Evolutionary conservation across 2,797 vertebrate genomes (phyloP), one percentile per base, ranked within the genome.

Genomic region (Protosalanx chinensis): DNA sequence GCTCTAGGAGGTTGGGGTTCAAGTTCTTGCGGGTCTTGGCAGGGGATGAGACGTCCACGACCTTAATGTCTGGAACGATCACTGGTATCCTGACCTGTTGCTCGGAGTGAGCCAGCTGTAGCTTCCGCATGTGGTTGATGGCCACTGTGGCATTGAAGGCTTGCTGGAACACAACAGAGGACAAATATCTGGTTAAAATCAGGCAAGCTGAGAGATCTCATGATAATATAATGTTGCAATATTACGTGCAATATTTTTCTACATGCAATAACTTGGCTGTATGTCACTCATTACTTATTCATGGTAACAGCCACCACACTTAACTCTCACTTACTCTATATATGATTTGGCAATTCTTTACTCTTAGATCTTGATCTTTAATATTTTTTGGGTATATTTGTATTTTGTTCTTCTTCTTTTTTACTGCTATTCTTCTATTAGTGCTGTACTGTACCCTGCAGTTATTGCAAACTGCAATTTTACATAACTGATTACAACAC

Each of bases 41-140:
- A 0, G 87, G 83, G 20, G 85, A 75, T 58, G 88, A 90, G 32
- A 83, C 20, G 6, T 89, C 77, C 1, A 80, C 62, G 46, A 92
- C 86, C 53, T 81, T 84, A 77, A 93, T 91, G 76, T 90, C 86
- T 0, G 92, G 92, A 64, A 91, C 76, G 4, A 64, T 77, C 77
- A 32, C 0, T 72, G 64, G 57, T 61, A 67, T 78, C 64, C 73
- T 69, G 51, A 67, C 41, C 20, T 58, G 67, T 12, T 67, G 56
- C 69, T 89, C 86, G 0, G 84, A 85, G 78, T 90, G 85, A 4
- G 93, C 95, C 92, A 93, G 93, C 82, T 98, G 96, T 16, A 98
- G 92, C 83, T 96, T 98, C 90, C 85, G 95, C 97, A 98, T 96
- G 88, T 98, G 97, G 81, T 95, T 95, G 69, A 98, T 97, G 20